Conservation (phyloP, 2,797 vertebrate genomes). For the Lepus townsendii region DNA sequence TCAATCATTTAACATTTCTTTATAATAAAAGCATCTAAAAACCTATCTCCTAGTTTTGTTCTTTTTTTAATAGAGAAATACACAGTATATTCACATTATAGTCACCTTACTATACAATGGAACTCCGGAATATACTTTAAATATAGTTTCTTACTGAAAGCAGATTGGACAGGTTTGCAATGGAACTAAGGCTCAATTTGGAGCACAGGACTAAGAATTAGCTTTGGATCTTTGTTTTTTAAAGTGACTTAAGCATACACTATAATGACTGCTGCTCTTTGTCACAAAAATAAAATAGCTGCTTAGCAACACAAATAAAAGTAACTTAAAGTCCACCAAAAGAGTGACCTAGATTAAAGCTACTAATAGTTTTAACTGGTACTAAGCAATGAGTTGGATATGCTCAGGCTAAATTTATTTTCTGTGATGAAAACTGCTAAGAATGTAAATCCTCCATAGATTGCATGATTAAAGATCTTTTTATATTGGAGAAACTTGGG, state of each 20-base stretch:
- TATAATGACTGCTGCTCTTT: conserved; percentile 3
- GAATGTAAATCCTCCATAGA: conserved; percentile 64
- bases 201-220: conserved; percentile 28
- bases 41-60: no score
- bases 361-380: conserved; percentile 68
- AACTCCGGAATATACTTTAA: conserved; percentile 25
- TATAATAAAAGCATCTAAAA: no score
- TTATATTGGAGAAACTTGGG: conserved; percentile 39
- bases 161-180: conserved; percentile 12
- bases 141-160: conserved; percentile 24
- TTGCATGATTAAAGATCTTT: conserved; percentile 69
- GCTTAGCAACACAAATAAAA: conserved; percentile 41
- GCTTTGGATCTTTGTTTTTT: conserved; percentile 29
- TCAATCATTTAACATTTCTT: no score
- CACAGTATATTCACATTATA: no score
- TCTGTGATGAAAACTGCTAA: conserved; percentile 75
- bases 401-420: conserved; percentile 79
- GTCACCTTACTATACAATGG: no score
- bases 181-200: background rate
- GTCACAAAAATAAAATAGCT: background rate
- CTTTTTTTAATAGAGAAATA: no score
- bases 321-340: background rate
- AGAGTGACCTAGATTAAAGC: conserved; percentile 64
- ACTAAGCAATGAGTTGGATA: conserved; percentile 79
- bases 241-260: background rate